Conservation (phyloP, 2,797 vertebrate species). For the Varecia variegata region DNA sequence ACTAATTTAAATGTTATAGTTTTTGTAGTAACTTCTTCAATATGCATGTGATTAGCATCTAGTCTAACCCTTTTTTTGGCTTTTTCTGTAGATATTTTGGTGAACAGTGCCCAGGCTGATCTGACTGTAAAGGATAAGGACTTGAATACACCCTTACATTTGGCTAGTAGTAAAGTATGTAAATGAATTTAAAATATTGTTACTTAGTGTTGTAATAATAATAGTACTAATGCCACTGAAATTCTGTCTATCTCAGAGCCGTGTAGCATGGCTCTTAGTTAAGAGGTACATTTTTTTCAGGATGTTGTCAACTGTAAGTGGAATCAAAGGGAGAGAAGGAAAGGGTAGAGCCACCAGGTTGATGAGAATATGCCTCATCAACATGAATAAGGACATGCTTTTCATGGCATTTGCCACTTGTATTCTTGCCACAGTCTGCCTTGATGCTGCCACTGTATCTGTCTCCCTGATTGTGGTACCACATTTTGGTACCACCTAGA, state of each 20-base stretch:
- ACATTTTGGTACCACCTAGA: neutral
- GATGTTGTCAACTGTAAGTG: neutral
- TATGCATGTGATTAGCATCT: neutral
- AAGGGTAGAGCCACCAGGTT: neutral
- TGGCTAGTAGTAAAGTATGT: constrained; percentile 95
- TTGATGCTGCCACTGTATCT: neutral
- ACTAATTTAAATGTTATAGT: neutral
- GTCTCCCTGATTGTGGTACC: neutral
- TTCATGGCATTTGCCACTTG: neutral
- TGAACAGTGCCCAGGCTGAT: constrained; percentile 88
- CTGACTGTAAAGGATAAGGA: constrained; percentile 91
- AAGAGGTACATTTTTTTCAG: neutral
- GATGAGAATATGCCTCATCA: neutral
- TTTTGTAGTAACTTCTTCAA: neutral
- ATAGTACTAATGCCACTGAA: neutral
- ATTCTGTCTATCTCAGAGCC: neutral
- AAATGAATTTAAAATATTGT: neutral
- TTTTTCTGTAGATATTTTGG: constrained; percentile 89
- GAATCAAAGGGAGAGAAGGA: neutral
- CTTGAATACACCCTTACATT: constrained; percentile 93
- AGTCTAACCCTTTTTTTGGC: neutral
- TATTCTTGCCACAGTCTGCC: neutral
- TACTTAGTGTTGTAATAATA: neutral
- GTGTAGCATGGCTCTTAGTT: neutral
- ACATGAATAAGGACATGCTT: fast-evolving